These are phyloP conservation scores for Pitta sordida DNA, from an alignment of 2,113 vertebrate genomes.

Conservation along the genomic window DNA sequence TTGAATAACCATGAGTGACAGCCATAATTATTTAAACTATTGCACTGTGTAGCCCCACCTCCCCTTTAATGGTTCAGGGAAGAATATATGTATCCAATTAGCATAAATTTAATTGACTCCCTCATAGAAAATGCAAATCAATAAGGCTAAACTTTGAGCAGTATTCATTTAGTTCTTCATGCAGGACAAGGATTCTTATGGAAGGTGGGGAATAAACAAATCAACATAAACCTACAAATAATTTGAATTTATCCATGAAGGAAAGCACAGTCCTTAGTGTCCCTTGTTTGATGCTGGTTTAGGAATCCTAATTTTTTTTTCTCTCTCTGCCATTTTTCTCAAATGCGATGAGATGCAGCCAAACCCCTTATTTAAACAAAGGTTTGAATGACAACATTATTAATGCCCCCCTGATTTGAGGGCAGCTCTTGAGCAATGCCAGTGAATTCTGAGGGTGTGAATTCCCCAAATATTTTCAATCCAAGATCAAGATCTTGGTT, in stretches of 20 bases:
- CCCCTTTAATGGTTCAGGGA: conserved; percentile 1
- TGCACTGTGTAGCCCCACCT: not conserved
- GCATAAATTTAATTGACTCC: conserved; percentile 24
- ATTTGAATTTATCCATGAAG: not conserved
- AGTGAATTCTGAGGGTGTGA: not conserved
- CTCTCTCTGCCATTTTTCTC: not conserved
- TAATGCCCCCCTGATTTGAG: not conserved
- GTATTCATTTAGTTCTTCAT: conserved; percentile 16
- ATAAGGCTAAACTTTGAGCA: conserved; percentile 9
- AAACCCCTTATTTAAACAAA: too few relatives aligned
- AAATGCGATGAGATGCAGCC: not conserved
- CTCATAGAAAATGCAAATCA: conserved; percentile 54
- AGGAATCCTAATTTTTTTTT: not conserved
- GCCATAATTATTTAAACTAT: conserved; percentile 28
- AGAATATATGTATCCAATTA: conserved; percentile 22
- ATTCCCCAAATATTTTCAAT: not conserved
- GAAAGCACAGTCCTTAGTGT: not conserved
- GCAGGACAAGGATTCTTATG: not conserved
- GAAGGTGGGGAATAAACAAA: not conserved
- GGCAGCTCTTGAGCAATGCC: not conserved
- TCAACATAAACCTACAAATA: not conserved
- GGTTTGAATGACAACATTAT: too few relatives aligned
- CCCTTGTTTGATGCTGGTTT: not conserved
- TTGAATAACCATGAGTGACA: not conserved
- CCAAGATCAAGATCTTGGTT: too few relatives aligned